Evolutionary conservation across 2,113 vertebrate species (phyloP), one percentile per base, ranked within the genome.

Genomic region (Meles meles): DNA sequence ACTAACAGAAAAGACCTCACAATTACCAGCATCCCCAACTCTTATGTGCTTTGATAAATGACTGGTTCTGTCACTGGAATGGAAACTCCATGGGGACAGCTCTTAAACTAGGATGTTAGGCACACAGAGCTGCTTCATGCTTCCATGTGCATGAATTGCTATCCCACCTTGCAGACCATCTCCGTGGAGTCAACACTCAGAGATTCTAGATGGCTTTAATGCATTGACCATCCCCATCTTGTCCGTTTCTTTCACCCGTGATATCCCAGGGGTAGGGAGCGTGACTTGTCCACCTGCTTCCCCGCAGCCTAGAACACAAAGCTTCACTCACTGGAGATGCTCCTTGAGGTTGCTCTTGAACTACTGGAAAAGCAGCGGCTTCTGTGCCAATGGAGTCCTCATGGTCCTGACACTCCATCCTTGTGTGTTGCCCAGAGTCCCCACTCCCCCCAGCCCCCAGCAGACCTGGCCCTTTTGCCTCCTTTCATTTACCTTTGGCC

Each of bases 111-210:
- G 15, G 7, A 0, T 0, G 18, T 63, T 57, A 18, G 31, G 55
- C 8, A 15, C 71, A 12, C 5, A 5, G 1, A 6, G 5, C 44
- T n/a, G 61, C 6, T 9, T 15, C 29, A n/a, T 1, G 11, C 17
- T 10, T 3, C 0, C 21, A 0, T 2, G 31, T 5, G 3, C 2
- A 0, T 2, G 44, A 44, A 20, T 4, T 1, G n/a, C 29, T 2
- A 0, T 25, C 18, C 65, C 4, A 3, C 14, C 37, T 42, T 0
- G 1, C 55, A 71, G 52, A 29, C 34, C 0, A 0, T 21, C 49
- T 57, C 42, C 21, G 29, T 0, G 14, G 34, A 11, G 20, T 7
- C 7, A 2, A 4, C n/a, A 25, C 61, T 34, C 34, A 0, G 84
- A 23, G 52, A 5, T 5, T 15, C 69, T 7, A 47, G 7, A 49